Base-by-base conservation (phyloP, 2,797 vertebrate genomes). In the Spinus pinus region DNA sequence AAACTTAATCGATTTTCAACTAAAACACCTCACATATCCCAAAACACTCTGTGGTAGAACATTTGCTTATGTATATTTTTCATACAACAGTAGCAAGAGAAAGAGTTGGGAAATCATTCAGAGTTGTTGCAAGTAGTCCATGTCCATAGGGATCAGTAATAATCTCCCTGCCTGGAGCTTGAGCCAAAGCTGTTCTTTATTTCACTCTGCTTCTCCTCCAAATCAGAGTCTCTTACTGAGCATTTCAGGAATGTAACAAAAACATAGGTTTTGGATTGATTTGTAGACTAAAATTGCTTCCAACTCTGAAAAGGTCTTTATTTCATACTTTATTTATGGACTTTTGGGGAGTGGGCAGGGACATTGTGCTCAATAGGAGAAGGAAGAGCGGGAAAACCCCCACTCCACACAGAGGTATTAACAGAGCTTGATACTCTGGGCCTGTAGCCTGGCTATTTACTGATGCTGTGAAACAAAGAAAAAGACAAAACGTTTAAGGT, bases 31-130 rank as follows among this genome's bases (percentile, higher is more conserved):
- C 27, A 44, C 17, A 22, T 44, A 84, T 57, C 42, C 64, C 12
- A 9, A 88, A 90, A 49, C 1, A 2, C 10, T 84, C 19, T 12
- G 7, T 21, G 22, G 24, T n/a, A 74, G 39, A 91, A 81, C 14
- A 86, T 81, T 69, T 35, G 18, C 19, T 77, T 89, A 21, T 35
- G 49, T 44, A 30, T 61, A 51, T 50, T 94, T 93, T 96, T 90
- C 56, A 90, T 66, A 86, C n/a, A 79, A 85, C 87, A 75, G 94
- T 93, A 97, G 91, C 94, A 92, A 85, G 14, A 83, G 79, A 70
- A 94, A 72, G 31, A 83, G 24, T 22, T 90, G 66, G 56, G 70
- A 93, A 91, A 86, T 77, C 73, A 84, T 47, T 84, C 58, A 53
- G 14, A 81, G 54, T 9, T 90, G 31, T 53, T 90, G 86, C 84